Conservation (phyloP, 2,797 vertebrate species). For the Gymnodraco acuticeps region DNA sequence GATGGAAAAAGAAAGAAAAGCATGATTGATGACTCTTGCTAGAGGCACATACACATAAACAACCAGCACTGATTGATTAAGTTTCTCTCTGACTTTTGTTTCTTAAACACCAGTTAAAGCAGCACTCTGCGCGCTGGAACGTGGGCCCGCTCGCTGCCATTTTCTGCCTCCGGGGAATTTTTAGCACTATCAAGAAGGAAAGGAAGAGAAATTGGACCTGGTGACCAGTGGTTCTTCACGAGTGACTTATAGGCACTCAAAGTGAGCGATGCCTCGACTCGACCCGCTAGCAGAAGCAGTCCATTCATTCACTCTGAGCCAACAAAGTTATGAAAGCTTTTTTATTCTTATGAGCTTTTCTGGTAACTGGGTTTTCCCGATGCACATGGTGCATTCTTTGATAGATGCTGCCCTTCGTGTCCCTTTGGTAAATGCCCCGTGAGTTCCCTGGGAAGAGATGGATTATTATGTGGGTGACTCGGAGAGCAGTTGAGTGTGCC, state of each 20-base stretch:
- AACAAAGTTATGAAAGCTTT: conserved; percentile 80
- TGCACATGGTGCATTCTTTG: conserved; percentile 78
- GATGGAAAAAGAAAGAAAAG: conserved; percentile 46
- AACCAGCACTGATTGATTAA: conserved; percentile 84
- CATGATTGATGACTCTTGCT: conserved; percentile 82
- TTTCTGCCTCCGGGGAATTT: conserved; percentile 68
- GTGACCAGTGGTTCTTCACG: conserved; percentile 78
- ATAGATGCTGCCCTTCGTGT: conserved; percentile 81
- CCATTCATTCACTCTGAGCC: conserved; percentile 77
- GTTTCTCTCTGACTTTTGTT: conserved; percentile 79
- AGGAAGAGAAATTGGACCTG: conserved; percentile 76
- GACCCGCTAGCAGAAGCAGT: conserved; percentile 58
- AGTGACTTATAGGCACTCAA: conserved; percentile 82
- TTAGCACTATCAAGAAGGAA: conserved; percentile 59
- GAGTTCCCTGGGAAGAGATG: conserved; percentile 77
- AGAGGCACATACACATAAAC: conserved; percentile 83
- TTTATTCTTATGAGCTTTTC: conserved; percentile 83
- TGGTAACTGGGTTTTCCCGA: conserved; percentile 80
- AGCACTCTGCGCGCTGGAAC: conserved; percentile 55
- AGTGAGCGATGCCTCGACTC: conserved; percentile 75
- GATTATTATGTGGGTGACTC: conserved; percentile 76
- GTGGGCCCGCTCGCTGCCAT: conserved; percentile 55
- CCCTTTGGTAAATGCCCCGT: conserved; percentile 76
- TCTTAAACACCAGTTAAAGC: conserved; percentile 83
- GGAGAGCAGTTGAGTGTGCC: conserved; percentile 59